These are phyloP conservation scores for Elephantulus edwardii DNA, from an alignment of 2,113 vertebrate species.

Conservation along the genomic window DNA sequence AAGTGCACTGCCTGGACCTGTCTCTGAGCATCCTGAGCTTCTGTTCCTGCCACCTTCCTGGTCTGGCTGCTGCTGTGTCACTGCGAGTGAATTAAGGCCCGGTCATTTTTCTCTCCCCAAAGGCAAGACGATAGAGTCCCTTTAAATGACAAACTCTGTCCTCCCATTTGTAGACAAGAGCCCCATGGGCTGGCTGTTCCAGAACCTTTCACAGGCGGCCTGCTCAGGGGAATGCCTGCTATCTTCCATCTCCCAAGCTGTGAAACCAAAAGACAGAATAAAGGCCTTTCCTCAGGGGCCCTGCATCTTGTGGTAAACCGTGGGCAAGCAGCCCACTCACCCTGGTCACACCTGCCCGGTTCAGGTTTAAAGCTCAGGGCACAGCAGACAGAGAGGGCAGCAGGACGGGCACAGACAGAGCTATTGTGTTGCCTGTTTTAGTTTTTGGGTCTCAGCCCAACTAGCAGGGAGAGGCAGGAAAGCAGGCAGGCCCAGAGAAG, in stretches of 20 bases:
- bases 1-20: neutral
- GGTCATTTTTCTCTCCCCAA: neutral
- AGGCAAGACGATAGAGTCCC: neutral
- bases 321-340: slow-evolving; percentile 45
- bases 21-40: neutral
- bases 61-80: neutral
- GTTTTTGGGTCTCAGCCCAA: neutral
- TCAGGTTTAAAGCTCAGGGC: slow-evolving; percentile 62
- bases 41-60: neutral
- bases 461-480: neutral
- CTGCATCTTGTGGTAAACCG: slow-evolving; percentile 51
- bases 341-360: slow-evolving; percentile 34
- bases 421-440: neutral
- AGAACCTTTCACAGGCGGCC: slow-evolving; percentile 1
- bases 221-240: slow-evolving; percentile 31
- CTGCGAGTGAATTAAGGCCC: neutral
- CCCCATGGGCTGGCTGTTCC: neutral
- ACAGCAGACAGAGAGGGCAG: slow-evolving; percentile 34
- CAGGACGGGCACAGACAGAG: neutral
- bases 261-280: slow-evolving; percentile 68
- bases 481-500: neutral
- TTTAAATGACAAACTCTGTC: slow-evolving; percentile 2
- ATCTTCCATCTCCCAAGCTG: slow-evolving; percentile 55
- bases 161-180: neutral
- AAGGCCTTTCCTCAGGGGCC: slow-evolving; percentile 58